Evolutionary conservation across 2,797 vertebrate species (phyloP).

Genomic region (Malurus leucopterus): DNA sequence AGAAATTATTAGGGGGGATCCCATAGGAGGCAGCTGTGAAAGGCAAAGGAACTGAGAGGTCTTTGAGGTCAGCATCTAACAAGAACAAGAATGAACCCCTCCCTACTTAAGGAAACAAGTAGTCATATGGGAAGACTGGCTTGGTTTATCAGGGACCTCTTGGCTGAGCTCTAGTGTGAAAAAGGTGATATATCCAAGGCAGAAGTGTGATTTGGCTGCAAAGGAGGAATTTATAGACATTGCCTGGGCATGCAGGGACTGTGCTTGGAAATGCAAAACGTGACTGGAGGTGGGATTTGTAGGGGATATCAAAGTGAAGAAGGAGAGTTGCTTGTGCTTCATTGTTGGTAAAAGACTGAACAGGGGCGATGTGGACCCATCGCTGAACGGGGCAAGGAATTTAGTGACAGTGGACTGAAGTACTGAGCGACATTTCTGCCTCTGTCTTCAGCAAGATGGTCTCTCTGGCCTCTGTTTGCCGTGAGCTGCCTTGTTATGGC

Average conservation of each 20-base stretch:
- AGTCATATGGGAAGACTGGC: neutral
- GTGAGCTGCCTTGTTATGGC: neutral
- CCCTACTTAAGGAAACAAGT: neutral
- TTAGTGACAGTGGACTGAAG: neutral
- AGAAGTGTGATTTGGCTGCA: neutral
- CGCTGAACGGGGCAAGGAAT: neutral
- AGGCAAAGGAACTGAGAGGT: neutral
- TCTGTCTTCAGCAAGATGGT: neutral
- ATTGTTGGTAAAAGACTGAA: neutral
- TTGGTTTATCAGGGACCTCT: neutral
- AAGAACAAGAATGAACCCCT: neutral
- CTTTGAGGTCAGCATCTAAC: neutral
- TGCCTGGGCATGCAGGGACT: neutral
- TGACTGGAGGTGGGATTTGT: neutral
- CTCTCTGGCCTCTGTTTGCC: neutral
- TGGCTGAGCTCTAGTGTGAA: neutral
- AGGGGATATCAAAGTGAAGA: neutral
- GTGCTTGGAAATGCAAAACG: neutral
- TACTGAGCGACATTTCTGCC: neutral
- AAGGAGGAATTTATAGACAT: neutral
- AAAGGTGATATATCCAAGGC: neutral
- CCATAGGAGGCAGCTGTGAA: neutral
- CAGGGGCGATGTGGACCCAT: neutral
- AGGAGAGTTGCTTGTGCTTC: neutral
- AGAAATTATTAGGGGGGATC: neutral